phyloP scores from a whole-genome alignment of 1,140 invertebrate genomes.

The Gonatopus flavifemur region DNA sequence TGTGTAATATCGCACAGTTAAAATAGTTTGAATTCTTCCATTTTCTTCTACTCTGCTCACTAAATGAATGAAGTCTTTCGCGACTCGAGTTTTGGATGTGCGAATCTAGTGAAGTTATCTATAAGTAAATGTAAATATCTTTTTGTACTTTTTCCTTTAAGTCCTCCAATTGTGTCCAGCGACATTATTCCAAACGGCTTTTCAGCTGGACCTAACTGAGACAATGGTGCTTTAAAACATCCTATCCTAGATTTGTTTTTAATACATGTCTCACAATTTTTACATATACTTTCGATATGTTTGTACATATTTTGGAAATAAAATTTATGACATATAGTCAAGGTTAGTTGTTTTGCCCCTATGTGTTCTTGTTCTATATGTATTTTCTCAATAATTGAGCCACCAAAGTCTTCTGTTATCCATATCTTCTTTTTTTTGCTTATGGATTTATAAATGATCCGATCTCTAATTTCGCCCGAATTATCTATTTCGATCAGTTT shows the following conservation, averaged over 20 bases:
- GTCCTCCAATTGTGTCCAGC: constrained; percentile 39
- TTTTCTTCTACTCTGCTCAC: constrained; percentile 3
- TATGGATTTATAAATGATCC: constrained; percentile 7
- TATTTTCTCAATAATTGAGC: background rate
- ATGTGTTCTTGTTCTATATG: constrained; percentile 1
- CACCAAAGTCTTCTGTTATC: constrained; percentile 13
- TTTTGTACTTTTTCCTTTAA: constrained; percentile 1
- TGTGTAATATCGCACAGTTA: too few species aligned
- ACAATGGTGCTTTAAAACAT: constrained; percentile 35
- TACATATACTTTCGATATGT: constrained; percentile 1
- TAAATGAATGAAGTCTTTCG: constrained; percentile 42
- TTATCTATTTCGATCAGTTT: constrained; percentile 1
- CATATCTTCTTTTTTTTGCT: constrained; percentile 16
- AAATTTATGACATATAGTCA: background rate
- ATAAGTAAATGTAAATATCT: constrained; percentile 12
- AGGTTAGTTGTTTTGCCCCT: constrained; percentile 3
- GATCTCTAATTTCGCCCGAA: background rate
- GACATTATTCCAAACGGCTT: constrained; percentile 46
- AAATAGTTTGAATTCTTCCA: too few species aligned
- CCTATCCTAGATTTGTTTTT: constrained; percentile 44
- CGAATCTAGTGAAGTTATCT: constrained; percentile 37
- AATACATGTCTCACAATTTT: constrained; percentile 4
- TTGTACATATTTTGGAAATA: constrained; percentile 10
- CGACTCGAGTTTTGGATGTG: constrained; percentile 41
- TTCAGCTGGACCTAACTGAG: constrained; percentile 42